phyloP scores from a whole-genome alignment of 2,113 vertebrate species.

The Grantiella picta region DNA sequence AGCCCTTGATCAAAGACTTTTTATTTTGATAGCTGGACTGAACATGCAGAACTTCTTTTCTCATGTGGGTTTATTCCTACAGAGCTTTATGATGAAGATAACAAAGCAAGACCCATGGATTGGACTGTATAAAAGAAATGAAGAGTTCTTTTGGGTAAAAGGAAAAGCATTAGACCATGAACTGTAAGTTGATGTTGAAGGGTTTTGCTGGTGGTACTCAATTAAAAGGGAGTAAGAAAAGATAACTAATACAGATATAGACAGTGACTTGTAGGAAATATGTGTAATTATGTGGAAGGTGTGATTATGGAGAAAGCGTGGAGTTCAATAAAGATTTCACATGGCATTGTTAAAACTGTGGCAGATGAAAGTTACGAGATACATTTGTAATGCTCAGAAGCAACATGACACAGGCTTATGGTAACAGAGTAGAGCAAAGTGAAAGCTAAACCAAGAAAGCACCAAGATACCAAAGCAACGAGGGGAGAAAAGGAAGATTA shows the following conservation, averaged over 20 bases:
- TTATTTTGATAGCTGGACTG: background rate
- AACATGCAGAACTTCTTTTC: background rate
- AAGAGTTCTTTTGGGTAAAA: slow-evolving; percentile 49
- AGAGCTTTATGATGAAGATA: slow-evolving; percentile 52
- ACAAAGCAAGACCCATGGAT: slow-evolving; percentile 58
- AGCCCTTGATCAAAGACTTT: background rate
- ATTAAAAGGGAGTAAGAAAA: background rate
- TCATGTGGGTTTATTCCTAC: background rate
- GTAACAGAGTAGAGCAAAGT: background rate
- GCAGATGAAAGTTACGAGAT: background rate
- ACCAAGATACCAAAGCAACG: background rate
- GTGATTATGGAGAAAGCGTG: background rate
- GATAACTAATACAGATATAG: background rate
- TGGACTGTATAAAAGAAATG: slow-evolving; percentile 20
- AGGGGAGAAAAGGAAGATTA: background rate
- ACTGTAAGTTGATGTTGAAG: slow-evolving; percentile 7
- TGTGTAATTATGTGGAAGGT: background rate
- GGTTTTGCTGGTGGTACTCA: background rate
- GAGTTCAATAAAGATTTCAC: background rate
- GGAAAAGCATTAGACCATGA: slow-evolving; percentile 8
- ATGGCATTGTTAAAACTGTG: background rate
- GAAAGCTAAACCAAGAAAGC: background rate
- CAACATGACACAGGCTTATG: background rate
- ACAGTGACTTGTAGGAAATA: background rate
- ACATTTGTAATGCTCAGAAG: background rate